These are phyloP conservation scores for Vanacampus margaritifer DNA, from an alignment of 2,113 vertebrate species.

Conservation along the genomic window DNA sequence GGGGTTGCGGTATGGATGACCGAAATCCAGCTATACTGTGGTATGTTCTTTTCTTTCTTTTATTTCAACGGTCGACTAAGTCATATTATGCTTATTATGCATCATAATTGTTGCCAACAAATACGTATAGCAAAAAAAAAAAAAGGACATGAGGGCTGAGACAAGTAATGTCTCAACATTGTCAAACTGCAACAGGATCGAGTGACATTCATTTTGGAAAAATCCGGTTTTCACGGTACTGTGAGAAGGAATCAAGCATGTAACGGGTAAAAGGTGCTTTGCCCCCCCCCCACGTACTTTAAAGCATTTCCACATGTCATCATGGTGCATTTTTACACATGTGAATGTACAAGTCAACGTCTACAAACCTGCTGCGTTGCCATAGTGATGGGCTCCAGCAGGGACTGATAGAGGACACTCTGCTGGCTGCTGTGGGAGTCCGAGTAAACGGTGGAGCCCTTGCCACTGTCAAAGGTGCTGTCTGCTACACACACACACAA, in stretches of 20 bases:
- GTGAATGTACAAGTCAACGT: constrained; percentile 40
- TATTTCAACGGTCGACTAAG: too few relatives aligned
- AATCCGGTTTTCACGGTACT: neutral
- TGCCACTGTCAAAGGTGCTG: constrained; percentile 89
- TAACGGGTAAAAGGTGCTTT: neutral
- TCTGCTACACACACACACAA: constrained; percentile 76
- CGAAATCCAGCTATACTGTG: too few relatives aligned
- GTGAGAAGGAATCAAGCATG: neutral
- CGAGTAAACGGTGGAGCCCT: constrained; percentile 89
- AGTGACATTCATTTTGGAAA: neutral
- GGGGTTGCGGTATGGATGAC: too few relatives aligned
- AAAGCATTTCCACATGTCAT: too few relatives aligned
- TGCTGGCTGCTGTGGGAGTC: constrained; percentile 93
- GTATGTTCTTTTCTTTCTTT: too few relatives aligned
- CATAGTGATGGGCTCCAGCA: constrained; percentile 76
- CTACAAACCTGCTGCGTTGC: constrained; percentile 79
- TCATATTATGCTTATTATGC: too few relatives aligned
- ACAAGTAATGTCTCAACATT: too few relatives aligned
- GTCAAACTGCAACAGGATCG: neutral
- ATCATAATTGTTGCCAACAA: too few relatives aligned
- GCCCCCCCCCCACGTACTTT: too few relatives aligned
- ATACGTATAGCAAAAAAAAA: too few relatives aligned
- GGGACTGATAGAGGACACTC: constrained; percentile 84
- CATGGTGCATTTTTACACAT: constrained; percentile 20
- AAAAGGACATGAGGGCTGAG: too few relatives aligned